Evolutionary conservation across 2,113 vertebrate genomes (phyloP), one percentile per base, ranked within the genome.

Genomic region (Varanus komodoensis): DNA sequence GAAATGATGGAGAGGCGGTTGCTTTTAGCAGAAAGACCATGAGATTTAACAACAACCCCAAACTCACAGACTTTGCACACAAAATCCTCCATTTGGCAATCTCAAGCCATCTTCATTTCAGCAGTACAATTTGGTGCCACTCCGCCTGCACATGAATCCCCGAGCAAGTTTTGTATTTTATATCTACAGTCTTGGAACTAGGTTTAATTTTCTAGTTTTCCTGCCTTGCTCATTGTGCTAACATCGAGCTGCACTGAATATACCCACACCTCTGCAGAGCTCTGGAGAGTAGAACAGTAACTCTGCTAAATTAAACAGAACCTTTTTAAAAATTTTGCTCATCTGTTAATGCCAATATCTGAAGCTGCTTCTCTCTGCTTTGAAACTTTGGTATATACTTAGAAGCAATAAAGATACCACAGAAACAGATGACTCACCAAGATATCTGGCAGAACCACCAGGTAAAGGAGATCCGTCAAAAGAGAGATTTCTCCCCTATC

Each of bases 1-100:
- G 84, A 91, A 92, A 61, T 27, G 89, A 32, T 83, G 84, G 91
- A 91, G 1, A 80, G 86, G 6, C 4, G 6, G 54, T 54, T 54
- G 54, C 11, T 54, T 54, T 54, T 7, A 54, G 54, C 54, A 54
- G 2, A 54, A 44, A 44, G 38, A 44, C 38, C 38, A 44, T 44
- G 38, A 44, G 38, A 44, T 44, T 44, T 44, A 44, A 44, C 38
- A 44, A 44, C 38, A 44, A 44, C 38, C 38, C 38, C 38, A 54
- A 54, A 12, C 54, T 54, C 54, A 54, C 54, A 54, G 54, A 54
- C 54, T 12, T 54, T 54, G 7, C 54, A 54, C 54, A 54, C 54
- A 54, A 54, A 54, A 54, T 1, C 54, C 54, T 54, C 6, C 54
- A 54, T 1, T 54, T 8, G 54, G 54, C 6, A 44, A 44, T 44